Conservation (phyloP, 2,888 invertebrate species). For the Sepiola atlantica region DNA sequence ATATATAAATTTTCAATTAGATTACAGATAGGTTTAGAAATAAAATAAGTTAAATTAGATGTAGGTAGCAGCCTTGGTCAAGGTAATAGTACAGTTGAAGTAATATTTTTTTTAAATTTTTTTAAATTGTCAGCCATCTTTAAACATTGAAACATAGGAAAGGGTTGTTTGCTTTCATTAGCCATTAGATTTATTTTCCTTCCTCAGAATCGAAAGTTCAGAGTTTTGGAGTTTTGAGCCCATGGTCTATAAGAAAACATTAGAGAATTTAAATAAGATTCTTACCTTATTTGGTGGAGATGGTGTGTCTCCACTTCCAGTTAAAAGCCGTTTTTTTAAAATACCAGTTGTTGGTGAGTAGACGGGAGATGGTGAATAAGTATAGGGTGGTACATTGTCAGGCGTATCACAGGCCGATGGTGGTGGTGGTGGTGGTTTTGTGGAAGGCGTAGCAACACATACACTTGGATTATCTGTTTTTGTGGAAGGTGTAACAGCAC, state of each 20-base stretch:
- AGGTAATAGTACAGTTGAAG: too few species aligned
- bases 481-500: too few species aligned
- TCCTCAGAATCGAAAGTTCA: background rate
- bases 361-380: constrained; percentile 39
- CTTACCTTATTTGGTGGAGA: constrained; percentile 69
- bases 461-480: background rate
- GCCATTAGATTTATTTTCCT: background rate
- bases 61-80: too few species aligned
- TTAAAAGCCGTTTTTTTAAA: constrained; percentile 64
- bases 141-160: too few species aligned
- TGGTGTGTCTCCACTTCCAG: constrained; percentile 60
- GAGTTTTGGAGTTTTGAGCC: background rate
- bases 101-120: too few species aligned
- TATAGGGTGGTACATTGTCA: background rate
- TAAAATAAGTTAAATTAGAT: too few species aligned
- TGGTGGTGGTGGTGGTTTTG: background rate
- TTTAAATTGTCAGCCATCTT: too few species aligned
- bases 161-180: background rate
- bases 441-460: background rate
- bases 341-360: constrained; percentile 70
- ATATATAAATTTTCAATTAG: background rate
- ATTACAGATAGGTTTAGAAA: background rate
- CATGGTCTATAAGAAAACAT: background rate
- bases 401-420: constrained; percentile 33
- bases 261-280: background rate